phyloP scores from a whole-genome alignment of 2,888 invertebrate genomes.

The Terebella lapidaria region DNA sequence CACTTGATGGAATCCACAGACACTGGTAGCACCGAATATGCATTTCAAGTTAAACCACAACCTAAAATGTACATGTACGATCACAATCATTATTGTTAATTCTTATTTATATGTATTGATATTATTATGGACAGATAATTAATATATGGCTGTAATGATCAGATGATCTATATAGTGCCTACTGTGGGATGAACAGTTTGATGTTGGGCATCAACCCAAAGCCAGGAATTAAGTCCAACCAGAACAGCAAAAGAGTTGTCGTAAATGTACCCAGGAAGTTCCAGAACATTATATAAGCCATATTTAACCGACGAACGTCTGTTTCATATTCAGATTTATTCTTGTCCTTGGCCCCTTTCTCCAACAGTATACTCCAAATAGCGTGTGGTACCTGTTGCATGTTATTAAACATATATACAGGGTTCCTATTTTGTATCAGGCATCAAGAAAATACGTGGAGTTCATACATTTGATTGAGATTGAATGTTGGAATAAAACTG shows the following conservation, averaged over 20 bases:
- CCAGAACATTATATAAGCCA: not conserved
- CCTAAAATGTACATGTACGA: not conserved
- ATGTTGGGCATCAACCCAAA: conserved; percentile 1
- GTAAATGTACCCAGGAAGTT: conserved; percentile 1
- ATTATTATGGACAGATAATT: not conserved
- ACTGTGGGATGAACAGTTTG: not conserved
- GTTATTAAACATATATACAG: too few species aligned
- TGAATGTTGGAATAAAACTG: too few species aligned
- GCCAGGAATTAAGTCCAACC: conserved; percentile 1
- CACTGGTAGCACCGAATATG: not conserved
- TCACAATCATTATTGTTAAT: not conserved
- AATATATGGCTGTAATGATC: not conserved
- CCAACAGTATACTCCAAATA: not conserved
- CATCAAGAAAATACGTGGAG: too few species aligned
- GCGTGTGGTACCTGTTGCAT: not conserved
- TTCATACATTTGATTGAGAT: too few species aligned
- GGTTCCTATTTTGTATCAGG: too few species aligned
- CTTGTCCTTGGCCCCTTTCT: not conserved
- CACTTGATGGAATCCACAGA: not conserved
- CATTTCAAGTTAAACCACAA: not conserved
- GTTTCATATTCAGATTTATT: not conserved
- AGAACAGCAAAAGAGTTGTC: not conserved
- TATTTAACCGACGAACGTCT: not conserved
- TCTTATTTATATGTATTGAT: not conserved
- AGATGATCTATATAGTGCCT: not conserved